These are phyloP conservation scores for Neostethus bicornis DNA, from an alignment of 2,797 vertebrate genomes.

Conservation along the genomic window DNA sequence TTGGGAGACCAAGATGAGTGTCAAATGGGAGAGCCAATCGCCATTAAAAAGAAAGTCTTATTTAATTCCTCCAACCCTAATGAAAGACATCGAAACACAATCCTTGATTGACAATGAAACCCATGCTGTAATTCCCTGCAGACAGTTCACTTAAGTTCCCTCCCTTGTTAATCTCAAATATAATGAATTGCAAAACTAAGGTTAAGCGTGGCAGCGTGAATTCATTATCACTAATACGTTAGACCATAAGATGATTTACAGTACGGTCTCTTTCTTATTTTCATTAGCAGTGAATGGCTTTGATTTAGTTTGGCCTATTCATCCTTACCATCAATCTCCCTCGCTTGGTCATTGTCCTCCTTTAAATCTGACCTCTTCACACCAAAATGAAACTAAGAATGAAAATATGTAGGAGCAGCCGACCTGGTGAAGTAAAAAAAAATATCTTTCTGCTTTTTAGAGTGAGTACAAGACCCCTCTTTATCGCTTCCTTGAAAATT, in stretches of 20 bases:
- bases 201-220: conserved; percentile 85
- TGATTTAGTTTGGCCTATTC: conserved; percentile 75
- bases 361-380: conserved; percentile 74
- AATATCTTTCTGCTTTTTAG: conserved; percentile 73
- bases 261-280: conserved; percentile 77
- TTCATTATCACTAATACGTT: conserved; percentile 86
- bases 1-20: conserved; percentile 76
- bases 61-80: conserved; percentile 82
- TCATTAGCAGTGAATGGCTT: conserved; percentile 80
- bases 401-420: conserved; percentile 64
- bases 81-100: conserved; percentile 82
- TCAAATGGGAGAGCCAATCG: conserved; percentile 74
- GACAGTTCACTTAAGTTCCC: conserved; percentile 82
- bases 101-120: conserved; percentile 83
- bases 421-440: conserved; percentile 57
- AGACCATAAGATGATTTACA: conserved; percentile 84
- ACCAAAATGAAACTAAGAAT: conserved; percentile 70
- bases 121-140: conserved; percentile 79
- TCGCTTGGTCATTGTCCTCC: conserved; percentile 74
- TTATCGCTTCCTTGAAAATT: conserved; percentile 75
- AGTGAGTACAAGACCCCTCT: conserved; percentile 66
- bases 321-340: conserved; percentile 74
- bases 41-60: conserved; percentile 80
- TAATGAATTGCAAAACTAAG: conserved; percentile 88
- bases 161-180: conserved; percentile 86